phyloP scores from a whole-genome alignment of 2,888 invertebrate species.

The Hymenopus coronatus region DNA sequence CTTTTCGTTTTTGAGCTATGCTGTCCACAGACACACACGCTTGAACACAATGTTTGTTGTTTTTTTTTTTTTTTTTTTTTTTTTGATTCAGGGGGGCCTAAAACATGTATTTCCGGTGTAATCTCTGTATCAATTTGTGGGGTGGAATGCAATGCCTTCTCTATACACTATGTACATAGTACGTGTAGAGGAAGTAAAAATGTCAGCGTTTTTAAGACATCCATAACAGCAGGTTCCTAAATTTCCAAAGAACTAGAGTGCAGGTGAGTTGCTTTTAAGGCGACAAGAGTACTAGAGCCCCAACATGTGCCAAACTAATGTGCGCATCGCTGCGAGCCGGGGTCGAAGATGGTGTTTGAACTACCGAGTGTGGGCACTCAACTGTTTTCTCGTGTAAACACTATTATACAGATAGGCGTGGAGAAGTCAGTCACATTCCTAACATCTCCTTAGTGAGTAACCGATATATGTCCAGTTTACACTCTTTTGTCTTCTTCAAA shows the following conservation, averaged over 20 bases:
- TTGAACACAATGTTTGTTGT: too few relatives aligned
- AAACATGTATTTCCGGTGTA: too few relatives aligned
- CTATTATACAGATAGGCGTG: neutral
- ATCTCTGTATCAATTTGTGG: too few relatives aligned
- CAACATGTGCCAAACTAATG: neutral
- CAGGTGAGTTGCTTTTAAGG: neutral
- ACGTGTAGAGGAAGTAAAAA: too few relatives aligned
- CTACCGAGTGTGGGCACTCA: neutral
- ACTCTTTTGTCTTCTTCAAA: neutral
- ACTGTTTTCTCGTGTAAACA: neutral
- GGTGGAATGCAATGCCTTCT: too few relatives aligned
- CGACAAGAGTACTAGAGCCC: neutral
- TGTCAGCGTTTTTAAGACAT: too few relatives aligned
- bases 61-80: too few relatives aligned
- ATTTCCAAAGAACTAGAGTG: neutral
- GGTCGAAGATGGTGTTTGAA: conserved; percentile 5
- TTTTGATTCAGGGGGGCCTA: too few relatives aligned
- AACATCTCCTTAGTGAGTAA: neutral
- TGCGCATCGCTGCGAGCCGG: neutral
- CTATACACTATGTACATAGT: too few relatives aligned
- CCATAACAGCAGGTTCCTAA: too few relatives aligned
- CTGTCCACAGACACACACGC: too few relatives aligned
- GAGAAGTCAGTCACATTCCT: neutral
- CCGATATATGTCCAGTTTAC: neutral
- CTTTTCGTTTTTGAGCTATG: too few relatives aligned